Evolutionary conservation across 2,797 vertebrate species (phyloP).

Genomic region (Hipposideros larvatus): DNA sequence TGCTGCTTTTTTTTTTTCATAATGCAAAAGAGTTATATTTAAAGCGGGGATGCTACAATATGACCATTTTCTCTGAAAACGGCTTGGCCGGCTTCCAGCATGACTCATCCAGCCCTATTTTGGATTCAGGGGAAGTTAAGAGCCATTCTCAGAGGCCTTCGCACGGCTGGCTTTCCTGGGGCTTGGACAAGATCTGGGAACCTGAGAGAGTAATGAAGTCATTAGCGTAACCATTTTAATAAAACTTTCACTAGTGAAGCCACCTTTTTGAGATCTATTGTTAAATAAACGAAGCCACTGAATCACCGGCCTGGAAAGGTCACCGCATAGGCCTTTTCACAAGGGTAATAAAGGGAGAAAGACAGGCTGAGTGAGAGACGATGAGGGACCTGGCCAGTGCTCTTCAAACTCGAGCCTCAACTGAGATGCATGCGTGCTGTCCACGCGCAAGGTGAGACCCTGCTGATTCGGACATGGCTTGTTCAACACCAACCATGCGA

Average conservation of each 20-base stretch:
- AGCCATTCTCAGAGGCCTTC: slow-evolving; percentile 63
- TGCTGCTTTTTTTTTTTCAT: background rate
- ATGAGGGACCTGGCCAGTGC: too few species aligned
- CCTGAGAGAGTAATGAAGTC: slow-evolving; percentile 38
- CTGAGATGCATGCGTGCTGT: background rate
- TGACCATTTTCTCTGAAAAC: slow-evolving; percentile 64
- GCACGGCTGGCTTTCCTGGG: background rate
- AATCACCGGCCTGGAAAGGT: slow-evolving; percentile 49
- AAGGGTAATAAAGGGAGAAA: slow-evolving; percentile 44
- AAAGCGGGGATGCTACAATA: slow-evolving; percentile 58
- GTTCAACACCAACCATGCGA: background rate
- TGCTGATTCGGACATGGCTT: rapidly evolving
- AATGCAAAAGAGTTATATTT: slow-evolving; percentile 61
- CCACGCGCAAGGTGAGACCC: rapidly evolving
- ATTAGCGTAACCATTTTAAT: slow-evolving; percentile 34
- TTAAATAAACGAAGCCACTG: background rate
- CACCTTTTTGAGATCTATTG: slow-evolving; percentile 54
- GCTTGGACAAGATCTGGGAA: slow-evolving; percentile 43
- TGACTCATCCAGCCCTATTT: slow-evolving; percentile 40
- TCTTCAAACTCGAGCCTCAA: too few species aligned
- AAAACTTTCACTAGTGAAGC: slow-evolving; percentile 58
- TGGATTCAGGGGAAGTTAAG: slow-evolving; percentile 75
- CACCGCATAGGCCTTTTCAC: background rate
- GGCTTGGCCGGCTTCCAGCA: slow-evolving; percentile 76
- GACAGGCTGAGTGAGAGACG: background rate